Base-by-base conservation (phyloP, 1,140 invertebrate species). In the Hyles euphorbiae region DNA sequence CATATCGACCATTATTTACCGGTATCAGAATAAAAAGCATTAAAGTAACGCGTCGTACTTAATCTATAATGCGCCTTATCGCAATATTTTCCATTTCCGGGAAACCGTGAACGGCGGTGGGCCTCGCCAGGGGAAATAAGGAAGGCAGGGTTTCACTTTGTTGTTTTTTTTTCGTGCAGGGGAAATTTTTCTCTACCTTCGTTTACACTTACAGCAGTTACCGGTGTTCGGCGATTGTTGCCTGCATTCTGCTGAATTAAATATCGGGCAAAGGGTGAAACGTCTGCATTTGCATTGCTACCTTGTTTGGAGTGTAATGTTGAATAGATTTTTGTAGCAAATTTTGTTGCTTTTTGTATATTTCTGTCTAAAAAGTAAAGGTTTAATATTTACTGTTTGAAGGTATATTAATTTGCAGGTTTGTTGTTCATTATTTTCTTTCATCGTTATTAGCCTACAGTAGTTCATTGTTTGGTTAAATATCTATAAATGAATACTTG, bases 11-110 rank as follows among this genome's bases (percentile, higher is more conserved):
- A 64, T 76, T 81, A 83, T 83, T 75, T 5, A 40, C 4, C 36
- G 2, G 50, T 76, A 74, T 78, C 75, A 55, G 43, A 53, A 53
- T 70, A 69, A 58, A 76, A 70, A 63, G 61, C 76, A 76, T 81
- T 83, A 82, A 74, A 74, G 70, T 72, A 65, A 60, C 68, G 74
- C 56, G 70, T 78, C 76, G 69, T 76, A 83, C 85, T 88, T 87
- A 88, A 88, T 88, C 83, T 88, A 80, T 88, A 88, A 87, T 86
- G 85, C 74, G 78, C 71, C 83, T 88, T 88, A 88, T 88, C 85
- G 83, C 85, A 83, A 88, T 87, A 88, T 87, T 88, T 87, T 81
- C 83, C 85, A 87, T 85, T 87, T 84, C 82, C 81, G 69, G 76
- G 61, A 76, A 77, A 81, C 72, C 68, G 75, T 76, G 78, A 76